Evolutionary conservation across 2,888 invertebrate species (phyloP), one percentile per base, ranked within the genome.

Genomic region (Melieria picta): DNA sequence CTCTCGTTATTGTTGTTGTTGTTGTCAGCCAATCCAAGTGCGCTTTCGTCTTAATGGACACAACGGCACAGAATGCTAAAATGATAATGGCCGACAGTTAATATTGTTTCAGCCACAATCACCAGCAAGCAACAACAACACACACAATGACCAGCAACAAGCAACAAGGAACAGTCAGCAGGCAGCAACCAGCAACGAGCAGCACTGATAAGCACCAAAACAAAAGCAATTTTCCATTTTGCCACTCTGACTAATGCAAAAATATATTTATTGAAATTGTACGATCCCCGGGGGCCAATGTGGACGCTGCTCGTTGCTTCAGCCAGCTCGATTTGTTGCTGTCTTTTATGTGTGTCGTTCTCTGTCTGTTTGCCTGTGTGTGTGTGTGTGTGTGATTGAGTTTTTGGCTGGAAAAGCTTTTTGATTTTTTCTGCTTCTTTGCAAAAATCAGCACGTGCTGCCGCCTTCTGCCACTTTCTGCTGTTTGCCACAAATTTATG

Each of bases 201-300:
- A 30, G 30, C 30, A 30, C 30, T 30, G 30, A 30, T 30, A 30
- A 30, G 3, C 30, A 30, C 30, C 30, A 67, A 56, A 72, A 73
- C 72, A 70, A 70, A 76, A 77, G 76, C 74, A 77, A 77, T 77
- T 77, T 78, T 76, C 76, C 72, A 69, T 75, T 76, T 77, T 71
- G 72, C 74, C 75, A 70, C 70, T 75, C 72, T 74, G 74, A 77
- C 69, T 83, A 83, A 83, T 83, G 83, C 80, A 82, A 80, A 82
- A 81, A 83, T 81, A 82, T 84, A 83, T 83, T 84, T 83, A 83
- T 83, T 83, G 83, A 82, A 83, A 84, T 84, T 84, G 82, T 80
- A 76, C 77, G 77, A 55, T 82, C 84, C 80, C 84, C 42, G 75
- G 82, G 78, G 84, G 73, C 78, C 81, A 83, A 82, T 83, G 82